Percentiles rank a stretch among this genome's conserved stretches.
Evolutionary conservation across 2,888 invertebrate species (phyloP).

Genomic region (Aromia moschata): DNA sequence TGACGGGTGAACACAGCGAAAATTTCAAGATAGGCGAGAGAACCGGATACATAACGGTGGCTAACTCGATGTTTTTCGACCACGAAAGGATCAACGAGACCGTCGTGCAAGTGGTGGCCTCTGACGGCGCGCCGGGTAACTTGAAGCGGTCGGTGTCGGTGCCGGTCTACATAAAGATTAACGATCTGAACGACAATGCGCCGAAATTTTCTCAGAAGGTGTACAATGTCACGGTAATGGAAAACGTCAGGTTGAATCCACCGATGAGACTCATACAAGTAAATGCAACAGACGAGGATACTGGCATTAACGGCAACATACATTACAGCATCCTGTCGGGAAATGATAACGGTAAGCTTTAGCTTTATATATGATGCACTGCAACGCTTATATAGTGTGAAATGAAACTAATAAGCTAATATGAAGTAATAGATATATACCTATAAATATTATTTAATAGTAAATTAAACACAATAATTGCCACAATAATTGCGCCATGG

Average conservation of each 20-base stretch:
- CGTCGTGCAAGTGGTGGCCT: constrained; percentile 80
- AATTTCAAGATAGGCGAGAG: constrained; percentile 78
- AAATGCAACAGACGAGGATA: constrained; percentile 82
- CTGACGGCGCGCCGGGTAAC: constrained; percentile 79
- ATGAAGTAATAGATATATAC: too few species aligned
- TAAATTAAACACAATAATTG: too few species aligned
- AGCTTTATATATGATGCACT: not conserved
- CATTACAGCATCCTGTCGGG: constrained; percentile 77
- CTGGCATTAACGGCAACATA: constrained; percentile 80
- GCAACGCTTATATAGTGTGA: too few species aligned
- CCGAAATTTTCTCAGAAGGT: constrained; percentile 81
- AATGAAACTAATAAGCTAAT: too few species aligned
- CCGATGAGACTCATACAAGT: constrained; percentile 85
- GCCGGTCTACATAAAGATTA: constrained; percentile 79
- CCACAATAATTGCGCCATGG: too few species aligned
- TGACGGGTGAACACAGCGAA: constrained; percentile 77
- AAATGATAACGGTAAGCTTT: constrained; percentile 69
- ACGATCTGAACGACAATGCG: constrained; percentile 89
- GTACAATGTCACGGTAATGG: constrained; percentile 83
- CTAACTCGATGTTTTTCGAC: constrained; percentile 77
- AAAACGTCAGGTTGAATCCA: constrained; percentile 82
- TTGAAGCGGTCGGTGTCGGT: constrained; percentile 77
- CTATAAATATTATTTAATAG: too few species aligned
- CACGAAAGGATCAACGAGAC: constrained; percentile 78
- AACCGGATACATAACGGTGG: constrained; percentile 81